A percentile compares a stretch with the other conserved stretches of the same genome.
Conservation (phyloP, 2,113 vertebrate genomes). For the Malaclemys terrapin region DNA sequence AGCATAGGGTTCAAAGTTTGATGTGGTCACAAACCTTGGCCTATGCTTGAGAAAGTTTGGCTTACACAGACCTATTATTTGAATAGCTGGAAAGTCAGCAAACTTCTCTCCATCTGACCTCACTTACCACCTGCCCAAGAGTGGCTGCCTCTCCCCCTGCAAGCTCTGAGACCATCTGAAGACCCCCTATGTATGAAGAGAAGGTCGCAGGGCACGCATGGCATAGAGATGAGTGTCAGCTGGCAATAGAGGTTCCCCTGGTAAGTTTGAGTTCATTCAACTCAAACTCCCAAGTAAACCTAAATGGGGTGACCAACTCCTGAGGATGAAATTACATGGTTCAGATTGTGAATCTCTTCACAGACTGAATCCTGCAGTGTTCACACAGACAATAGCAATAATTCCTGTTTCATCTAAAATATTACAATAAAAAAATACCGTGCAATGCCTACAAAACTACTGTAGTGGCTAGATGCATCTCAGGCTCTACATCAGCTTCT, state of each 20-base stretch:
- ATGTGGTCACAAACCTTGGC: neutral
- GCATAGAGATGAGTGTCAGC: neutral
- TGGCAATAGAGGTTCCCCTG: neutral
- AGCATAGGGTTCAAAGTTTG: neutral
- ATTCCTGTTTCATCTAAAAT: neutral
- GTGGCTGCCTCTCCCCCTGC: neutral
- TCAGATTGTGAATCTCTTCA: neutral
- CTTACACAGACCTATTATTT: neutral
- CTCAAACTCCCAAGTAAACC: neutral
- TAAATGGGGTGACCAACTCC: neutral
- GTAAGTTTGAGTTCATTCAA: neutral
- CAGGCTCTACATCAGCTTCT: neutral
- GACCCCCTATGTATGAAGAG: neutral
- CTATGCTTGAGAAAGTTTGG: neutral
- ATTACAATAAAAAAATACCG: neutral
- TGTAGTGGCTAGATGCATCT: neutral
- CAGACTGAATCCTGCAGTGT: neutral
- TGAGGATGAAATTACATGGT: accelerated
- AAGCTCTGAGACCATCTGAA: accelerated
- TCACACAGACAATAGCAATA: neutral
- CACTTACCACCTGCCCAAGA: neutral
- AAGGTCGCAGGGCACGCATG: neutral
- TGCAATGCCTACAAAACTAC: neutral
- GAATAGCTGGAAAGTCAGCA: neutral
- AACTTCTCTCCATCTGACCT: neutral